Base-by-base conservation (phyloP, 2,888 invertebrate genomes). In the Dermolepida albohirtum region DNA sequence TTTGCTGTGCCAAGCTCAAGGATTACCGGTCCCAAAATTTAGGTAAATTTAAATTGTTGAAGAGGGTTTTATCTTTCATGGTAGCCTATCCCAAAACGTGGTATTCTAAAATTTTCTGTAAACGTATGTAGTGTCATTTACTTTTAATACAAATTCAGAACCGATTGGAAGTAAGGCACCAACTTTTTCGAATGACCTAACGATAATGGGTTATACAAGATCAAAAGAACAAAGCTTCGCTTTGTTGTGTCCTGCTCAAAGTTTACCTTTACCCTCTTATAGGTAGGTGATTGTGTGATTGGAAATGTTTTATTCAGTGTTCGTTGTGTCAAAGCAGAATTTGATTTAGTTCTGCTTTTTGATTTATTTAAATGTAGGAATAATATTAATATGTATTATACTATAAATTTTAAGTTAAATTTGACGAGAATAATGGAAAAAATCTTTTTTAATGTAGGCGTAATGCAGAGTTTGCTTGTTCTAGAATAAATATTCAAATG, bases 1-100 rank as follows among this genome's bases (percentile, higher is more conserved):
- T 57, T 83, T 92, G 74, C 86, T 91, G 79, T 92, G 92, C 82
- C 91, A 90, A 81, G 91, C 92, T 73, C 92, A 93, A 87, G 92
- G 90, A 77, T 91, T 88, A 83, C 92, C 93, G 39, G 77, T 78
- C 67, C 82, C 81, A 5, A 73, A 73, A 73, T 76, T 76, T 71
- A 76, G 76, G 78, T 78, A 73, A 65, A 70, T 72, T 49, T 34
- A 34, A 49, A 57, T 27, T 51, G 16, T 51, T 12, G 27, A 5
- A 40, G 66, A 72, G 70, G 51, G 2, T 72, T 76, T 75, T 70
- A 71, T 74, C 49, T 74, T 77, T 64, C 71, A 76, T 65, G 82
- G 82, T 75, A 47, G 10, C 39, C 47, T 50, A 49, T 50, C 10
- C 34, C 34, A 34, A 34, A 2, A 34, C 10, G 10, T 8, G 34